Base-by-base conservation (phyloP, 2,888 invertebrate genomes). In the Plebejus melissa region DNA sequence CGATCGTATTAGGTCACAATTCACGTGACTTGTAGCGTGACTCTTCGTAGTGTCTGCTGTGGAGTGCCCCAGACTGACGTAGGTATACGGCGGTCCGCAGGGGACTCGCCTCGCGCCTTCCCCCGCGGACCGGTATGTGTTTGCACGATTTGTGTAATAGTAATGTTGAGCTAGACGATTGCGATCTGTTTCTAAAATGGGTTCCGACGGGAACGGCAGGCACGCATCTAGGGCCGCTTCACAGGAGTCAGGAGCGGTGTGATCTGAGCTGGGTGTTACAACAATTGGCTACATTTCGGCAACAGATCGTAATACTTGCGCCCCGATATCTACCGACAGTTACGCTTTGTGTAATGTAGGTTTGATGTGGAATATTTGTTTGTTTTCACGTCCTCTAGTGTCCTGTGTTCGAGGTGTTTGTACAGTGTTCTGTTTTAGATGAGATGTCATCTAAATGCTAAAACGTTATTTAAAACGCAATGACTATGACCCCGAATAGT, bases 151-250 rank as follows among this genome's bases (percentile, higher is more conserved):
- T 75, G 70, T 75, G 70, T 75, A 75, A 57, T 71, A 69, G 70
- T 70, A 70, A 60, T 82, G 84, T 83, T 83, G 77, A 83, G 82
- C 83, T 86, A 84, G 83, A 84, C 85, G 85, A 91, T 93, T 93
- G 92, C 93, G 93, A 93, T 93, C 93, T 93, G 93, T 93, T 93
- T 84, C 93, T 93, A 85, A 93, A 93, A 92, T 93, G 93, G 89
- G 88, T 86, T 85, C 87, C 85, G 77, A 81, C 79, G 41, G 76
- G 69, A 57, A 70, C 57, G 28, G 74, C 74, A 76, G 74, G 75
- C 54, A 74, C 71, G 74, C 74, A 77, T 76, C 72, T 74, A 74
- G 74, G 74, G 57, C 74, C 71, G 60, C 74, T 41, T 71, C 74
- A 74, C 70, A 70, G 70, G 70, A 41, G 38, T 38, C 38, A 70